Percentiles rank a stretch among this genome's conserved stretches.
Conservation (phyloP, 2,113 vertebrate genomes). For the Tursiops truncatus region DNA sequence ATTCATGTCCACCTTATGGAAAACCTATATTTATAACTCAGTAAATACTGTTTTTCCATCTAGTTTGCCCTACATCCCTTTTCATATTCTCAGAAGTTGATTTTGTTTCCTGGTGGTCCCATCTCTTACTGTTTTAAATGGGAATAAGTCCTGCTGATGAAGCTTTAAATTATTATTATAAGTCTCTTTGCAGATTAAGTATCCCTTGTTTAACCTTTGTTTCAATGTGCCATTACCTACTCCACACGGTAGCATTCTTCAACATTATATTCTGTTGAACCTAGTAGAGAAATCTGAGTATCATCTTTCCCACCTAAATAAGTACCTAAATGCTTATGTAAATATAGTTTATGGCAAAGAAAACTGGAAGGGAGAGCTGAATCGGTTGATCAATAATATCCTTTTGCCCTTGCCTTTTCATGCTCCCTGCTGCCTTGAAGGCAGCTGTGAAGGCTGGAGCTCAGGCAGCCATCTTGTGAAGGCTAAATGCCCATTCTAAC, state of each 20-base stretch:
- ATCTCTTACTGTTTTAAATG: constrained; percentile 68
- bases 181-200: constrained; percentile 18
- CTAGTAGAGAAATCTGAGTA: constrained; percentile 57
- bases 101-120: constrained; percentile 62
- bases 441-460: background rate
- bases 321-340: constrained; percentile 38
- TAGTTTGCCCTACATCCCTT: constrained; percentile 57
- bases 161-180: constrained; percentile 66
- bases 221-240: constrained; percentile 74
- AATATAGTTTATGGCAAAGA: constrained; percentile 49
- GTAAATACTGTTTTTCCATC: constrained; percentile 64
- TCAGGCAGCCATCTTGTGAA: background rate
- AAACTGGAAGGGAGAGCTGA: background rate
- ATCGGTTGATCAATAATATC: background rate
- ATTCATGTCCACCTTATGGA: constrained; percentile 73
- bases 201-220: constrained; percentile 40
- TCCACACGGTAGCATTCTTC: constrained; percentile 59
- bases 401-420: background rate
- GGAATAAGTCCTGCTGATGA: constrained; percentile 44
- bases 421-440: background rate
- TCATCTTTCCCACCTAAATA: constrained; percentile 35
- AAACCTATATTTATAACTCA: constrained; percentile 79
- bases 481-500: background rate
- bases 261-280: constrained; percentile 55
- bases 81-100: constrained; percentile 50